phyloP scores from a whole-genome alignment of 2,797 vertebrate species.

The Botia almorhae region DNA sequence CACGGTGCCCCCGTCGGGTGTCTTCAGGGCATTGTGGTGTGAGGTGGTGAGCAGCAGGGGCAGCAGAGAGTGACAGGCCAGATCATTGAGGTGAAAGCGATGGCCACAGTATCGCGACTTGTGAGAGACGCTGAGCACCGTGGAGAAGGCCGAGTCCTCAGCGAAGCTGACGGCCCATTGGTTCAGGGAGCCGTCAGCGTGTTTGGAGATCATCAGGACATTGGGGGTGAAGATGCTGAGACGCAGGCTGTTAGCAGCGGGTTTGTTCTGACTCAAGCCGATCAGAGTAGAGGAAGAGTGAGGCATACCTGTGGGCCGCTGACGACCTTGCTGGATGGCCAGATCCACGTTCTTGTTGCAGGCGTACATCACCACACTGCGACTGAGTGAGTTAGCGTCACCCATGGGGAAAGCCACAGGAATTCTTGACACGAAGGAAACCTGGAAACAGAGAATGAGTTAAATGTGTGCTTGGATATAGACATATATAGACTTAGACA shows the following conservation, averaged over 20 bases:
- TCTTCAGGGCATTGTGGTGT: conserved; percentile 91
- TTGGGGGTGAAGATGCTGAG: conserved; percentile 97
- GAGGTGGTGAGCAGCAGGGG: conserved; percentile 96
- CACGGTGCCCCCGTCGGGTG: conserved; percentile 78
- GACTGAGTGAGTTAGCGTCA: conserved; percentile 95
- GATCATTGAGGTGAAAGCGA: conserved; percentile 97
- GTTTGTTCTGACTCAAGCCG: conserved; percentile 86
- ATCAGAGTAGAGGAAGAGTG: conserved; percentile 90
- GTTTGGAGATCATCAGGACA: conserved; percentile 98
- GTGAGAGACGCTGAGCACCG: conserved; percentile 96
- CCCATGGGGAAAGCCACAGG: conserved; percentile 96
- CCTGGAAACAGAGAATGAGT: conserved; percentile 72
- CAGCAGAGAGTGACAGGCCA: conserved; percentile 96
- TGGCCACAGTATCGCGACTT: conserved; percentile 97
- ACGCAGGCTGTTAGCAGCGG: conserved; percentile 83
- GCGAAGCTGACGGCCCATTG: conserved; percentile 98
- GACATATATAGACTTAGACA: not conserved
- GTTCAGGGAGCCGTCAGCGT: conserved; percentile 94
- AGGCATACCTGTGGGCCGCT: conserved; percentile 84
- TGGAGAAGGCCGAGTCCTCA: conserved; percentile 96
- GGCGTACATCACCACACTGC: conserved; percentile 97
- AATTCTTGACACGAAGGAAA: conserved; percentile 97
- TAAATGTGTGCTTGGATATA: not conserved
- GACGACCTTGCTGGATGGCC: conserved; percentile 93
- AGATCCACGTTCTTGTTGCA: conserved; percentile 97